Evolutionary conservation across 2,113 vertebrate genomes (phyloP), one percentile per base, ranked within the genome.

Genomic region (Coturnix japonica): DNA sequence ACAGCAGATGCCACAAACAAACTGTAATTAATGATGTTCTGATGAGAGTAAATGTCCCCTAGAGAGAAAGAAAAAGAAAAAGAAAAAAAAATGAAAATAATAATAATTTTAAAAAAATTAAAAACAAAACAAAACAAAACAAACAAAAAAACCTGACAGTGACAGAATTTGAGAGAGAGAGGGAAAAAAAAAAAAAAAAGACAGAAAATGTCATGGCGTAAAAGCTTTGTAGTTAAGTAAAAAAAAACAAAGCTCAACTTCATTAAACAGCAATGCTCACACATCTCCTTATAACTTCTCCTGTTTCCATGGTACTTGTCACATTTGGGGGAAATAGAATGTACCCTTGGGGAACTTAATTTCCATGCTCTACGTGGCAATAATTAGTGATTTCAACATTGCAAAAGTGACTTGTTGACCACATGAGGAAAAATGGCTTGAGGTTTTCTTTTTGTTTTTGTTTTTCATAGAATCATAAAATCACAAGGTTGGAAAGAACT

Each of bases 1-100:
- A 86, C 90, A 94, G 57, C 30, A 69, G 86, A 90, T 91, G 84
- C 53, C 54, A 89, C 74, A 93, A 90, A 87, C 69, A 90, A 83
- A 79, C 65, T 78, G n/a, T 88, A 95, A 96, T 94, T 95, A 95
- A 87, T 77, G 73, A 71, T 69, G 44, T 12, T 81, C 61, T 87
- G 61, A 90, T 90, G 70, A 88, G 21, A 92, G 31, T 72, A 95
- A 84, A 86, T 69, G 21, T 57, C 28, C 65, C 61, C 80, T 83
- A 41, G 51, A 88, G 65, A 93, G n/a, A 78, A 85, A n/a, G n/a
- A n/a, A n/a, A n/a, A 77, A 13, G 15, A 25, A 35, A 35, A 10
- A 88, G 86, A 85, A 71, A 20, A 85, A 37, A 37, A 8, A 37
- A 37, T 37, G 37, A 37, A 7, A 37, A 37, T 37, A 37, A 37